These are phyloP conservation scores for Spea hammondii DNA, from an alignment of 2,797 vertebrate species.

Conservation along the genomic window DNA sequence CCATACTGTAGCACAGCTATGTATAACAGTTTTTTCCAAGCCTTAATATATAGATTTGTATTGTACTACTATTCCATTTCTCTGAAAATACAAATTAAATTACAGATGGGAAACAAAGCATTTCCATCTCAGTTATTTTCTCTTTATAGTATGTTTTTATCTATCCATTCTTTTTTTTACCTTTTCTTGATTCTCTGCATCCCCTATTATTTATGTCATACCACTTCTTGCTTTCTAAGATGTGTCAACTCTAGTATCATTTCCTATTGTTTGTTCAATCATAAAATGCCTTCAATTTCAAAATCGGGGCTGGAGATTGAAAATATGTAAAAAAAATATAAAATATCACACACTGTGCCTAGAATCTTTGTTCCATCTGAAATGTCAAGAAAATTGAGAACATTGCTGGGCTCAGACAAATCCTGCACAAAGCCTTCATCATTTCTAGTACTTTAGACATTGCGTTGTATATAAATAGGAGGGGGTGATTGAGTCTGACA, in stretches of 20 bases:
- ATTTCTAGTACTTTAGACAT: conserved; percentile 30
- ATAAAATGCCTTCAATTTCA: conserved; percentile 24
- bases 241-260: conserved; percentile 10
- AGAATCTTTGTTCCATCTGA: conserved; percentile 33
- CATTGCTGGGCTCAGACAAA: conserved; percentile 25
- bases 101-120: not conserved
- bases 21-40: not conserved
- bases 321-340: conserved; percentile 1
- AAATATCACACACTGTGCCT: conserved; percentile 6
- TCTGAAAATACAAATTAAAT: not conserved
- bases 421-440: conserved; percentile 23
- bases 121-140: not conserved
- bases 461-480: conserved; percentile 33
- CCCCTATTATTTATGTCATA: conserved; percentile 24
- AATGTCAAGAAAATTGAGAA: conserved; percentile 45
- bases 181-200: not conserved
- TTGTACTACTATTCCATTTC: not conserved
- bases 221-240: not conserved
- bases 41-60: not conserved
- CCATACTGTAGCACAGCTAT: not conserved
- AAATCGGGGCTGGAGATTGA: conserved; percentile 7
- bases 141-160: not conserved
- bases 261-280: conserved; percentile 33
- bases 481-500: conserved; percentile 31
- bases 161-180: not conserved